phyloP scores from a whole-genome alignment of 2,113 vertebrate species.

The Prinia subflava region DNA sequence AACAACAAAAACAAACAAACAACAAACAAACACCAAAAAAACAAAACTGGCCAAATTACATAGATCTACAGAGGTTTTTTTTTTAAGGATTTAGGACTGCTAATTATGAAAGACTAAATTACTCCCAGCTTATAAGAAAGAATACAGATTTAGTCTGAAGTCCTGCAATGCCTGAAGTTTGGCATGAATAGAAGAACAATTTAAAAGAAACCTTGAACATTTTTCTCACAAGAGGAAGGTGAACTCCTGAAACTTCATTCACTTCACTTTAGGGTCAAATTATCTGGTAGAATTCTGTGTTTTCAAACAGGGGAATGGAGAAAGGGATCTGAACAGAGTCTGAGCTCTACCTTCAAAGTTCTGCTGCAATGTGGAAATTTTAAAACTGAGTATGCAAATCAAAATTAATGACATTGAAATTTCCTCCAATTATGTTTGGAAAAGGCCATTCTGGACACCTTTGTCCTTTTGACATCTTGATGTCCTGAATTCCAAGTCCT shows the following conservation, averaged over 20 bases:
- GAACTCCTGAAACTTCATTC: neutral
- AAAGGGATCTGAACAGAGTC: neutral
- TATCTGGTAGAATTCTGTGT: neutral
- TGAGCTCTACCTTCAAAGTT: neutral
- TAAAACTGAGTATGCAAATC: neutral
- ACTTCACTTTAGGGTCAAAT: neutral
- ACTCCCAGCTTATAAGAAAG: neutral
- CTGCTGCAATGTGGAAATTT: neutral
- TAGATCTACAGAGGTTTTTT: neutral
- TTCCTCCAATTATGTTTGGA: rapidly evolving
- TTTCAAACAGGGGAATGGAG: neutral
- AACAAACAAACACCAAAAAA: neutral
- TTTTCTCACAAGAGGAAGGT: neutral
- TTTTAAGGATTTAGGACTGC: neutral
- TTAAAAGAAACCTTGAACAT: neutral
- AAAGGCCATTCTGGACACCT: neutral
- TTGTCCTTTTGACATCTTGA: neutral
- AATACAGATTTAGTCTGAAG: neutral
- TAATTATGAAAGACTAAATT: neutral
- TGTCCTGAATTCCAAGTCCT: neutral
- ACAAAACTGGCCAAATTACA: neutral
- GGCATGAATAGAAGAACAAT: neutral
- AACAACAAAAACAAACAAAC: no score
- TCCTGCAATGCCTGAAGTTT: neutral
- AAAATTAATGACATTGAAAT: neutral